Conservation (phyloP, 2,888 invertebrate species). For the Leptura quadrifasciata region DNA sequence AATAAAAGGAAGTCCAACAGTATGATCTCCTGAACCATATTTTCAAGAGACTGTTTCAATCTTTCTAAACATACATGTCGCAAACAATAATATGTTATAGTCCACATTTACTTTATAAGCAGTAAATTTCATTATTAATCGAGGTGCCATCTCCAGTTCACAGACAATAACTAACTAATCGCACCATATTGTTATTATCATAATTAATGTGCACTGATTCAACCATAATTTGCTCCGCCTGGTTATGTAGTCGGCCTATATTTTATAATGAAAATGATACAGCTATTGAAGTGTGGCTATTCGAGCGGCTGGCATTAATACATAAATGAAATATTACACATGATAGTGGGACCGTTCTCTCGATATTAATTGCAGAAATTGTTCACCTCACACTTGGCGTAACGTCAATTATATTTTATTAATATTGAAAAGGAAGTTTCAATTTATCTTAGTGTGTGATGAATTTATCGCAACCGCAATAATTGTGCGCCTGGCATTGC, state of each 20-base stretch:
- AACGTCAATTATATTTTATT: constrained; percentile 52
- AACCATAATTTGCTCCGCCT: constrained; percentile 9
- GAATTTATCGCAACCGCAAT: constrained; percentile 25
- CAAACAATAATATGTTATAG: neutral
- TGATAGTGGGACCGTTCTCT: constrained; percentile 19
- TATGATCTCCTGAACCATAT: too few species aligned
- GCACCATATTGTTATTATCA: constrained; percentile 1
- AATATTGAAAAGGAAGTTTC: constrained; percentile 56
- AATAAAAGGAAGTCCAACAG: too few species aligned
- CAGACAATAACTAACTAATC: too few species aligned
- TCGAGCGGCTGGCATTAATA: constrained; percentile 1
- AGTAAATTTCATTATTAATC: neutral
- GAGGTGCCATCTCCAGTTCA: neutral
- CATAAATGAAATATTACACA: constrained; percentile 30
- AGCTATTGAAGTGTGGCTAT: constrained; percentile 18
- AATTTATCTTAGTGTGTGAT: constrained; percentile 48
- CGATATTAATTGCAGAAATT: constrained; percentile 40
- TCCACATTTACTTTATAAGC: neutral
- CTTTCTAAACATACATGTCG: too few species aligned
- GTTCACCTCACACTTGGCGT: constrained; percentile 36
- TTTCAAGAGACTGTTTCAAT: too few species aligned
- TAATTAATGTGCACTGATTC: neutral
- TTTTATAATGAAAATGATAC: constrained; percentile 19
- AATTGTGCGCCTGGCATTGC: constrained; percentile 22
- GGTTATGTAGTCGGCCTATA: constrained; percentile 16